These are phyloP conservation scores for Drosophila melanica DNA, from an alignment of 1,140 invertebrate genomes.

Conservation along the genomic window DNA sequence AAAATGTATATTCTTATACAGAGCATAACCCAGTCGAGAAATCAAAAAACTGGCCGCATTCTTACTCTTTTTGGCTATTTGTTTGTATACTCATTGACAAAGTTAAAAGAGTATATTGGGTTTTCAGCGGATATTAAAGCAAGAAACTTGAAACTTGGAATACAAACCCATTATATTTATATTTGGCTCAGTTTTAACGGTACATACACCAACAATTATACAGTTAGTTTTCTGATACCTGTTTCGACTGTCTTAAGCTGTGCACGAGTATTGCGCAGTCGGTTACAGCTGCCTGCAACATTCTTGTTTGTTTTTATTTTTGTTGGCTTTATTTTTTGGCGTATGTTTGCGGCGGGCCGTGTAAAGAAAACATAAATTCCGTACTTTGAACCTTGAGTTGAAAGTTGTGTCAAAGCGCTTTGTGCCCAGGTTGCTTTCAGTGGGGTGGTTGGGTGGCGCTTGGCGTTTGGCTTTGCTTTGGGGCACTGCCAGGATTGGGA, in stretches of 20 bases:
- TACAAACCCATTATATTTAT: too few relatives aligned
- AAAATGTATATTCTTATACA: neutral
- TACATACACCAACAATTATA: too few relatives aligned
- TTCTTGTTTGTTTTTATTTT: conserved; percentile 21
- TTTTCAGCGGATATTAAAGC: too few relatives aligned
- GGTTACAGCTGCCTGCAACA: too few relatives aligned
- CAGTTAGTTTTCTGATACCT: too few relatives aligned
- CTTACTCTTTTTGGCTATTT: neutral
- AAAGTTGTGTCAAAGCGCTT: conserved; percentile 62
- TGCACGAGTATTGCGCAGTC: too few relatives aligned
- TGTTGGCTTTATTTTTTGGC: conserved; percentile 23
- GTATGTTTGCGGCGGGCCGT: conserved; percentile 52
- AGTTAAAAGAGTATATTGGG: too few relatives aligned
- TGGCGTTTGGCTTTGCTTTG: neutral
- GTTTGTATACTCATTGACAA: neutral
- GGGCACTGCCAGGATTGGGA: neutral
- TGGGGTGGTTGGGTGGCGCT: conserved; percentile 2
- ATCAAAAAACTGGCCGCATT: neutral
- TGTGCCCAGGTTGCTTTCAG: conserved; percentile 42
- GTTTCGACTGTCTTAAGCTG: too few relatives aligned
- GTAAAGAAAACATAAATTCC: conserved; percentile 64
- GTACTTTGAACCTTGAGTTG: conserved; percentile 64
- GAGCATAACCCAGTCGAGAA: neutral
- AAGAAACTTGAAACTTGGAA: too few relatives aligned
- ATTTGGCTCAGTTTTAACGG: too few relatives aligned